A percentile compares a stretch with the other conserved stretches of the same genome.
These are phyloP conservation scores for Telmatherina bonti DNA, from an alignment of 2,797 vertebrate genomes.

Conservation along the genomic window DNA sequence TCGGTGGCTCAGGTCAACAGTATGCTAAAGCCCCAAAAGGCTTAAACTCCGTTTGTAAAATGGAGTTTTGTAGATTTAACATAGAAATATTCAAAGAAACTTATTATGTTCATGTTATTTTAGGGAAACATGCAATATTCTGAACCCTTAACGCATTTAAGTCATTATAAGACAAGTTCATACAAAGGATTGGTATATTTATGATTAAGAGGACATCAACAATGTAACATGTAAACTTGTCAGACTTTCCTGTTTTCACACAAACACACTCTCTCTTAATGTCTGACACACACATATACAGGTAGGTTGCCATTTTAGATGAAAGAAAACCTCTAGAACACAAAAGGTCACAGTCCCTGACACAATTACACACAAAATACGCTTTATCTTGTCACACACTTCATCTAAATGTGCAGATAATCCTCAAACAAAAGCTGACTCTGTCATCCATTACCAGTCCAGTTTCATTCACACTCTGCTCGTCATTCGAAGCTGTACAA, in stretches of 20 bases:
- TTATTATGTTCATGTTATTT: neutral
- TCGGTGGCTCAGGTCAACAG: neutral
- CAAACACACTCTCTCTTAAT: neutral
- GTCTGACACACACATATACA: neutral
- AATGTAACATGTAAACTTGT: neutral
- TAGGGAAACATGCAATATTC: neutral
- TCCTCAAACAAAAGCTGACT: too few species aligned
- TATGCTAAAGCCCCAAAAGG: neutral
- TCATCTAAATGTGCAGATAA: too few species aligned
- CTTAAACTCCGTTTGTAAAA: neutral
- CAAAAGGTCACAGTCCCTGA: neutral
- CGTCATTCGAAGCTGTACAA: neutral
- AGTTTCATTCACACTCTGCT: conserved; percentile 13
- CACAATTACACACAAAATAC: neutral
- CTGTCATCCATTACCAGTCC: conserved; percentile 7
- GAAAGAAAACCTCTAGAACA: neutral
- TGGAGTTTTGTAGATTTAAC: neutral
- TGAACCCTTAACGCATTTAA: neutral
- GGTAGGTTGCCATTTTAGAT: conserved; percentile 4
- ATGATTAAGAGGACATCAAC: neutral
- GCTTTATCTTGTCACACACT: conserved; percentile 1
- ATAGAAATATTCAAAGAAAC: neutral
- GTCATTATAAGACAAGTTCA: too few species aligned
- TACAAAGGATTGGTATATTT: neutral
- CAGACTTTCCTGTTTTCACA: neutral